Conservation (phyloP, 2,113 vertebrate genomes). For the Pterocles gutturalis region DNA sequence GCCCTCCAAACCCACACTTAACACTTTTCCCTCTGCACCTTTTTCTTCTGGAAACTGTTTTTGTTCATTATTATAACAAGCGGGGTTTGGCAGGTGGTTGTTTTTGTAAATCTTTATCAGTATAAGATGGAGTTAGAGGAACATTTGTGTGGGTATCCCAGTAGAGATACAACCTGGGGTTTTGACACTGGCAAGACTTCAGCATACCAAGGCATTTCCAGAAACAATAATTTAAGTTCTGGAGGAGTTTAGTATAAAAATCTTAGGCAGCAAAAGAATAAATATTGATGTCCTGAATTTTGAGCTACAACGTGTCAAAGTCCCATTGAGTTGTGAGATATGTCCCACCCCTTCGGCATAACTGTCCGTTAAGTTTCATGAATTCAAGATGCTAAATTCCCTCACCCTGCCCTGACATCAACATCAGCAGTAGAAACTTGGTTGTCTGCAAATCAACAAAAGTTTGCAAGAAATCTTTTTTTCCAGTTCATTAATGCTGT, state of each 20-base stretch:
- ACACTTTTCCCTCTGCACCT: background rate
- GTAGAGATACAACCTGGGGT: rapidly evolving
- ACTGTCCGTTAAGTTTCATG: background rate
- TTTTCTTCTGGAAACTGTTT: background rate
- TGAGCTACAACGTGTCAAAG: background rate
- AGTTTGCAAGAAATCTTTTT: background rate
- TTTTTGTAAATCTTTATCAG: background rate
- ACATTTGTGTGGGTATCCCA: background rate
- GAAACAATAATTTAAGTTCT: background rate
- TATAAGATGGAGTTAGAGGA: background rate
- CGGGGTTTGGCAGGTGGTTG: background rate
- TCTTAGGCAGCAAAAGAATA: background rate
- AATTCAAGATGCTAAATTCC: background rate
- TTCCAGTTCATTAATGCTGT: background rate
- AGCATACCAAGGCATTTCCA: background rate
- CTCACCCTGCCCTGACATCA: background rate
- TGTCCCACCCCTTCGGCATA: background rate
- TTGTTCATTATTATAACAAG: background rate
- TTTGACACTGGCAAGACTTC: background rate
- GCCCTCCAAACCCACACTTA: background rate
- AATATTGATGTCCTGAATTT: background rate
- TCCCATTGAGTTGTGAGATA: background rate
- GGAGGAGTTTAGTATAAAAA: background rate
- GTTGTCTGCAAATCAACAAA: background rate
- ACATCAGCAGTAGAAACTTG: background rate